Conservation (phyloP, 92 coral and sea anemone species). For the Chrysogorgia sp. region DNA sequence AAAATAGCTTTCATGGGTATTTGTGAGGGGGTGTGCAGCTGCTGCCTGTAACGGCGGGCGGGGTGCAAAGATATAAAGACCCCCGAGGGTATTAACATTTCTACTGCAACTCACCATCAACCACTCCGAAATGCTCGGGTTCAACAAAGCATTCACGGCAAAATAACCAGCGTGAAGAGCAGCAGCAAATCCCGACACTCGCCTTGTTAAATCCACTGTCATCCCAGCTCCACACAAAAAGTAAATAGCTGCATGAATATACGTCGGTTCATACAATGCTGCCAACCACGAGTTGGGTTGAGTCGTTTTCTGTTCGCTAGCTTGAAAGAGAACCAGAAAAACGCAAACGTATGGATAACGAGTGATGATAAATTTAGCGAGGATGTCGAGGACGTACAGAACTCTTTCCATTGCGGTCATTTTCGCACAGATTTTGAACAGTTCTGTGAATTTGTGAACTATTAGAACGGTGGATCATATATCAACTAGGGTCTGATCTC, state of each 20-base stretch:
- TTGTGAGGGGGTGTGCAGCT: too few species aligned
- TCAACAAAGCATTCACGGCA: constrained; percentile 63
- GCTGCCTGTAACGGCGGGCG: too few species aligned
- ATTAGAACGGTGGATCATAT: too few species aligned
- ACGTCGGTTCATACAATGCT: constrained; percentile 51
- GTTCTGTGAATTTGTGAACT: too few species aligned
- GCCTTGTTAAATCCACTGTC: constrained; percentile 81
- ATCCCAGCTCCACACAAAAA: constrained; percentile 93
- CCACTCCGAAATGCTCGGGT: constrained; percentile 71
- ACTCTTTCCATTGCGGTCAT: constrained; percentile 79
- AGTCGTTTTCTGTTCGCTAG: constrained; percentile 59
- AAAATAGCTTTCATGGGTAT: too few species aligned
- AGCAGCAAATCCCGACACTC: constrained; percentile 77
- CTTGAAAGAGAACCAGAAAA: constrained; percentile 71
- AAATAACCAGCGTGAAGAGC: constrained; percentile 68
- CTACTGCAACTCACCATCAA: constrained; percentile 79
- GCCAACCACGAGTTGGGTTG: constrained; percentile 40
- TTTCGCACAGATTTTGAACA: background rate
- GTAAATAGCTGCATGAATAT: constrained; percentile 73
- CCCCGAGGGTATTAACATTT: too few species aligned
- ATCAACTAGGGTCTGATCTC: too few species aligned
- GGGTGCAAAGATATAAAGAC: too few species aligned
- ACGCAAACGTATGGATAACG: constrained; percentile 89
- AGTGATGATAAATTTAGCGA: constrained; percentile 82
- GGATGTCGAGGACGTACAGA: constrained; percentile 66